Evolutionary conservation across 2,888 invertebrate species (phyloP).

Genomic region (Rhopalosiphum nymphaeae): DNA sequence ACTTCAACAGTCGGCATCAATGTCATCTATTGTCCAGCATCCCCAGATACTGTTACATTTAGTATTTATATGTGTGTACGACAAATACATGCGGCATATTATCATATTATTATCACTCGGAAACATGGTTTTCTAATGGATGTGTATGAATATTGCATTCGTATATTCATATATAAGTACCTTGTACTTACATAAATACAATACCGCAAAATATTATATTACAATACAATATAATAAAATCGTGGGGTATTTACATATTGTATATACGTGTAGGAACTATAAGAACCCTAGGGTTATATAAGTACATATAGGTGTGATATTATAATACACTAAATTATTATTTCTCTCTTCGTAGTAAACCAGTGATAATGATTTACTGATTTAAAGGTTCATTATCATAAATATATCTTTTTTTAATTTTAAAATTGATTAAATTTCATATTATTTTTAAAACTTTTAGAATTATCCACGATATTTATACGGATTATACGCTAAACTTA

Average conservation of each 20-base stretch:
- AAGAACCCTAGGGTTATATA: no score
- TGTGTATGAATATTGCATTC: not conserved
- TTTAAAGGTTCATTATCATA: not conserved
- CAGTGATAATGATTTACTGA: not conserved
- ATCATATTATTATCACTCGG: not conserved
- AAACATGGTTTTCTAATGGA: constrained; percentile 19
- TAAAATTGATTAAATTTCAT: not conserved
- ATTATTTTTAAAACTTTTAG: not conserved
- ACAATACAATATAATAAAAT: not conserved
- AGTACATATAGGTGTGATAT: not conserved
- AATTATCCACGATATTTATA: not conserved
- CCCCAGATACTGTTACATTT: not conserved
- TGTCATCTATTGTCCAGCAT: constrained; percentile 28
- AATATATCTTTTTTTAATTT: not conserved
- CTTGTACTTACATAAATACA: not conserved
- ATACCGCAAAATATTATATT: not conserved
- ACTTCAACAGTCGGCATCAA: constrained; percentile 27
- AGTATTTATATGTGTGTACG: not conserved
- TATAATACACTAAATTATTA: not conserved
- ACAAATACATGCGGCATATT: not conserved
- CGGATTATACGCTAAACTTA: not conserved
- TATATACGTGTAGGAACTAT: not conserved
- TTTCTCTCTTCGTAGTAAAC: not conserved
- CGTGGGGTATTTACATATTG: not conserved
- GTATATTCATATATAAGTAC: not conserved